phyloP scores from a whole-genome alignment of 2,113 vertebrate species.

The Phalacrocorax aristotelis region DNA sequence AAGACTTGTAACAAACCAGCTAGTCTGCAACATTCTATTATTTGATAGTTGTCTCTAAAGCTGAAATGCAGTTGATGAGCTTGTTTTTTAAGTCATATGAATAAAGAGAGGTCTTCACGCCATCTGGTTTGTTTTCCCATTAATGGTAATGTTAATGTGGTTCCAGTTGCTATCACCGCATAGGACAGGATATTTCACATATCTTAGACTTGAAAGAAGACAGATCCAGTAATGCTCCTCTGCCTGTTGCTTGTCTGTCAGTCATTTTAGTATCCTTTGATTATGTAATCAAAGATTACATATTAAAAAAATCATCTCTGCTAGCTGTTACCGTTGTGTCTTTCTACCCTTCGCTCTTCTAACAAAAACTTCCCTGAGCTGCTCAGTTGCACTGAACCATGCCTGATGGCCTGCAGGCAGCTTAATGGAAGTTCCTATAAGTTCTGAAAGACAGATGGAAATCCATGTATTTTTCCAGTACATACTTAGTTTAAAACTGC shows the following conservation, averaged over 20 bases:
- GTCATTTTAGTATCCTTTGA: neutral
- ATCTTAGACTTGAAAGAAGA: neutral
- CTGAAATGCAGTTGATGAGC: neutral
- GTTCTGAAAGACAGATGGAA: neutral
- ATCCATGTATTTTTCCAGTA: neutral
- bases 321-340: neutral
- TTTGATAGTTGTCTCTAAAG: neutral
- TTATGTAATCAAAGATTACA: neutral
- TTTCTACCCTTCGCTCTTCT: neutral
- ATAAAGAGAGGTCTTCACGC: neutral
- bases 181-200: neutral
- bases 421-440: neutral
- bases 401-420: neutral
- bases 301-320: neutral
- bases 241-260: neutral
- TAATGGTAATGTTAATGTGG: neutral
- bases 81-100: neutral
- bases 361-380: neutral
- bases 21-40: neutral
- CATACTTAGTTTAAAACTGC: neutral
- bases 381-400: neutral
- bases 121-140: neutral
- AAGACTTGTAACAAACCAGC: neutral
- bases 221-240: neutral
- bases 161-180: neutral